These are phyloP conservation scores for Tachypleus tridentatus DNA, from an alignment of 1,140 invertebrate species.

Conservation along the genomic window DNA sequence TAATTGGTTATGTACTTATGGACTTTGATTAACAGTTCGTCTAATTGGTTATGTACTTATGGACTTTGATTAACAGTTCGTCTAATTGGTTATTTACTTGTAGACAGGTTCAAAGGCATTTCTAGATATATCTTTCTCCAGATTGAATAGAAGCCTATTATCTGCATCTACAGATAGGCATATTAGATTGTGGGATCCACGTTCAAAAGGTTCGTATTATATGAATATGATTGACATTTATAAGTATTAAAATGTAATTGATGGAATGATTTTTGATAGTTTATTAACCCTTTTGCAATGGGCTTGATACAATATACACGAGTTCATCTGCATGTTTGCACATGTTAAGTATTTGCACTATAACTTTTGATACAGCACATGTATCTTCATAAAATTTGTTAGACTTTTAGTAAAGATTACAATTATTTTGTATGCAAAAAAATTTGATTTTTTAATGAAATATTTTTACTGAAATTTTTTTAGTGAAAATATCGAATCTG, in stretches of 20 bases:
- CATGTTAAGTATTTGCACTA: no score
- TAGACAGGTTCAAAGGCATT: slow-evolving; percentile 74
- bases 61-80: background rate
- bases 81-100: background rate
- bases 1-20: background rate
- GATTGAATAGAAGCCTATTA: slow-evolving; percentile 55
- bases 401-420: no score
- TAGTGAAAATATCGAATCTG: no score
- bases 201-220: slow-evolving; percentile 57
- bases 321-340: no score
- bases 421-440: no score
- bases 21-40: background rate
- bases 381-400: no score
- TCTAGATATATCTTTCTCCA: slow-evolving; percentile 73
- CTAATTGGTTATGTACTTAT: background rate
- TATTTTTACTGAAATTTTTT: no score
- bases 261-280: no score
- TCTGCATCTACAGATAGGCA: slow-evolving; percentile 81
- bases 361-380: no score
- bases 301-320: no score
- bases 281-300: no score
- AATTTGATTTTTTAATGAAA: no score
- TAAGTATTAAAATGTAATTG: slow-evolving; percentile 3
- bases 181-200: slow-evolving; percentile 79
- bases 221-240: slow-evolving; percentile 6